phyloP scores from a whole-genome alignment of 1,140 invertebrate species.

The Steinernema khuongi region DNA sequence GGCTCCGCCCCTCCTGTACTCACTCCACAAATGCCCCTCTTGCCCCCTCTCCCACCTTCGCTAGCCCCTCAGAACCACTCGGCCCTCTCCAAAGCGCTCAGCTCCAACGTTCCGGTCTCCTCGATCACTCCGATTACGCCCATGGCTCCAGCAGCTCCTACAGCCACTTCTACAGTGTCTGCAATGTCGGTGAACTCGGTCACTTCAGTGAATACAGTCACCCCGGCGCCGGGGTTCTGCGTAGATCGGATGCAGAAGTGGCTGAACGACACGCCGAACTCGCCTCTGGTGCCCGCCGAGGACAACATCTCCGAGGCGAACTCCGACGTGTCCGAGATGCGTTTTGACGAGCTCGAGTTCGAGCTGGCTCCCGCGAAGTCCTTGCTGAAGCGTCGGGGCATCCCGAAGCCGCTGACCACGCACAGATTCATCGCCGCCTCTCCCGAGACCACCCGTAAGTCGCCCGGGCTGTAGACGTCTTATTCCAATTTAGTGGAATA shows the following conservation, averaged over 20 bases:
- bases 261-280: background rate
- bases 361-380: slow-evolving; percentile 28
- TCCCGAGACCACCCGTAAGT: slow-evolving; percentile 23
- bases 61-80: background rate
- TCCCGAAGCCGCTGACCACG: slow-evolving; percentile 19
- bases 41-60: background rate
- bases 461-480: background rate
- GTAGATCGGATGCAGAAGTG: background rate
- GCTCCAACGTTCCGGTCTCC: too few relatives aligned
- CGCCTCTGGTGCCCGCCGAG: background rate
- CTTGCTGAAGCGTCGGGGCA: slow-evolving; percentile 19
- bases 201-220: slow-evolving; percentile 11
- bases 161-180: slow-evolving; percentile 15
- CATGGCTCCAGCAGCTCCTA: background rate
- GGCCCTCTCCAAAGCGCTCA: background rate
- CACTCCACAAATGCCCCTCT: background rate
- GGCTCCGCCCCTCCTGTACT: background rate
- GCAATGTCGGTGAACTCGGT: slow-evolving; percentile 19
- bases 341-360: slow-evolving; percentile 19
- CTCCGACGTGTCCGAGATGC: background rate
- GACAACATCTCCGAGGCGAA: slow-evolving; percentile 18
- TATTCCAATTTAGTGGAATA: slow-evolving; percentile 30
- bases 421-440: slow-evolving; percentile 16
- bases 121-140: too few relatives aligned
- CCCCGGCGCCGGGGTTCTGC: background rate